Evolutionary conservation across 2,797 vertebrate species (phyloP), one percentile per base, ranked within the genome.

Genomic region (Paguma larvata): DNA sequence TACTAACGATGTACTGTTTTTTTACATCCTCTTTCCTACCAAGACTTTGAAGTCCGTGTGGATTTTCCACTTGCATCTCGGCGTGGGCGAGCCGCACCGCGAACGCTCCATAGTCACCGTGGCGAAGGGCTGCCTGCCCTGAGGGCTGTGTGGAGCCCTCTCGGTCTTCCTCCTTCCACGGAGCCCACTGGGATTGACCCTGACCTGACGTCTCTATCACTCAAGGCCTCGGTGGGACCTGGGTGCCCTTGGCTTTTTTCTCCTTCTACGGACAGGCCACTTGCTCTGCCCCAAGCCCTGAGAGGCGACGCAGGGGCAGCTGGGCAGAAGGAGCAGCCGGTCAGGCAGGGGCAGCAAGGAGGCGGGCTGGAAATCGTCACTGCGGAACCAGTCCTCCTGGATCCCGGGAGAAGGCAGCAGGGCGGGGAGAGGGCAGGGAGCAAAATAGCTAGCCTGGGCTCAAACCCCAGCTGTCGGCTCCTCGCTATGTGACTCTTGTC

Each of bases 361-460:
- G 32, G 1, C 18, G 3, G 19, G 38, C 38, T 38, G 38, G 38
- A 2, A 2, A 38, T 38, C 38, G 38, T 38, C 38, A 38, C 38
- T 38, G 38, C 38, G 38, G 38, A 38, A 38, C 38, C 38, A 38
- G 38, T 38, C 38, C 38, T 38, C 10, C 48, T 18, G 4, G 41
- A 27, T 32, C 72, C 6, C 0, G 48, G 15, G 0, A 10, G 27
- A 68, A 32, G 85, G 23, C 34, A 84, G 63, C 44, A 12, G 1
- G 11, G 6, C 1, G 1, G 53, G 53, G 16, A 6, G 6, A 16
- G 25, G 73, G 30, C 0, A 0, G 4, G 63, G 12, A n/a, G n/a
- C 80, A 21, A 38, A 15, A n/a, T 2, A 11, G 65, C 41, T 32
- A 19, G 51, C 53, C 23, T 21, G 19, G 38, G 18, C 27, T 70